Evolutionary conservation across 2,888 invertebrate genomes (phyloP).

Genomic region (Diachrysia chrysitis): DNA sequence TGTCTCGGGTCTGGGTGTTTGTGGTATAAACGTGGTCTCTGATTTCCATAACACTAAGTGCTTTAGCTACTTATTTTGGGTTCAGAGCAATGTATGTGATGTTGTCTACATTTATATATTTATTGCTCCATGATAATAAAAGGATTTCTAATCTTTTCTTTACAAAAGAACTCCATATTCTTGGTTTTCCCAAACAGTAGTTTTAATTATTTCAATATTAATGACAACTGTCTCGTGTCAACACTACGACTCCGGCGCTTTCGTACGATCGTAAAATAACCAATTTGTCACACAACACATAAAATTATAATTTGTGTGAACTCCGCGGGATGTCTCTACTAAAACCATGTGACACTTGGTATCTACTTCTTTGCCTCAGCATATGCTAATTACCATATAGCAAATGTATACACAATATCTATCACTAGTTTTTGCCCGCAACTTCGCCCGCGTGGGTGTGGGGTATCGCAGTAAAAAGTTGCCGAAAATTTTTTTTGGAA

Average conservation of each 20-base stretch:
- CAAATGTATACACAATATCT: background rate
- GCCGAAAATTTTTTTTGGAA: too few species aligned
- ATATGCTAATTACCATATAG: background rate
- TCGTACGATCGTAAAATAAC: slow-evolving; percentile 70
- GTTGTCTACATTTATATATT: too few species aligned
- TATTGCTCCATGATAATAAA: too few species aligned
- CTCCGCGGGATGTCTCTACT: slow-evolving; percentile 55
- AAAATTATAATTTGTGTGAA: slow-evolving; percentile 73
- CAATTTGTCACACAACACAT: slow-evolving; percentile 77
- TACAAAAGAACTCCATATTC: slow-evolving; percentile 14
- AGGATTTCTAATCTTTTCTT: background rate
- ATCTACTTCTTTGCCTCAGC: background rate
- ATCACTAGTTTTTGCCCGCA: too few species aligned
- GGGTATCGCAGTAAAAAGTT: too few species aligned
- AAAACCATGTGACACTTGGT: slow-evolving; percentile 19
- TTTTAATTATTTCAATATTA: slow-evolving; percentile 47
- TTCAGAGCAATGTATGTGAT: too few species aligned
- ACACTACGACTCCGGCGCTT: slow-evolving; percentile 24
- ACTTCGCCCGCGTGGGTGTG: too few species aligned
- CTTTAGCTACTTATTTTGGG: too few species aligned
- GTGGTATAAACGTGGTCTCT: too few species aligned
- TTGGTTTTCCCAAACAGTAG: slow-evolving; percentile 36
- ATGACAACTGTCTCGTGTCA: slow-evolving; percentile 48
- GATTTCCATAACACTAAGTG: too few species aligned
- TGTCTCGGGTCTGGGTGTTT: too few species aligned